A percentile compares a stretch with the other conserved stretches of the same genome.
These are phyloP conservation scores for Plagiodera versicolora DNA, from an alignment of 2,888 invertebrate species.

Conservation along the genomic window DNA sequence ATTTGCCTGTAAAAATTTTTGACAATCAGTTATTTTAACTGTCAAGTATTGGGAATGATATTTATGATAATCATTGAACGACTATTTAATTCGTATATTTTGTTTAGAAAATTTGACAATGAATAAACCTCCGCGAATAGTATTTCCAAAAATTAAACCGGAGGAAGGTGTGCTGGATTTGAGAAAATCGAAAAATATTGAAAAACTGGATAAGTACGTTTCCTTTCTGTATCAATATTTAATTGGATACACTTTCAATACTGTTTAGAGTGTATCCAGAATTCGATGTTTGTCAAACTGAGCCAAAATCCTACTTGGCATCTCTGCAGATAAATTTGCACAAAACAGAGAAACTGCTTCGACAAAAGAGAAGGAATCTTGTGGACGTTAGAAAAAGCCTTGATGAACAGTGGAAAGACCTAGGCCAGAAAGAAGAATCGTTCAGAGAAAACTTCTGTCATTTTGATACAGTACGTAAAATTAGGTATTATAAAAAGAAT, in stretches of 20 bases:
- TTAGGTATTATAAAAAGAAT: background rate
- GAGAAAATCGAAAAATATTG: conserved; percentile 18
- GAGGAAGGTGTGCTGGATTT: conserved; percentile 21
- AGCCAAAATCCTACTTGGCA: conserved; percentile 24
- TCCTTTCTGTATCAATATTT: no score
- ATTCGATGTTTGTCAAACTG: conserved; percentile 28
- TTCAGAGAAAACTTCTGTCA: conserved; percentile 29
- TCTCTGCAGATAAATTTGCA: conserved; percentile 25
- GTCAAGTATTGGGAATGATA: no score
- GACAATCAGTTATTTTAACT: no score
- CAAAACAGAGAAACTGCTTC: conserved; percentile 26
- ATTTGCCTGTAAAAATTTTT: no score
- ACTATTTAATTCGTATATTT: no score
- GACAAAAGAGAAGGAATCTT: conserved; percentile 18
- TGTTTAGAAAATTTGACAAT: background rate
- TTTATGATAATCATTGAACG: no score
- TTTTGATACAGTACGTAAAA: conserved; percentile 34
- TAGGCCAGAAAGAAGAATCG: conserved; percentile 30
- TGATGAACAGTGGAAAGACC: conserved; percentile 30
- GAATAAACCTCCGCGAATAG: conserved; percentile 9
- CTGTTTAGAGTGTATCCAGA: conserved; percentile 27
- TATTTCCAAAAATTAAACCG: conserved; percentile 18
- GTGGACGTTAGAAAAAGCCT: conserved; percentile 16
- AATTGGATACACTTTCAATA: background rate
- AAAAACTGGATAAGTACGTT: conserved; percentile 17